These are phyloP conservation scores for Troides oblongomaculatus DNA, from an alignment of 2,888 invertebrate genomes.

Conservation along the genomic window DNA sequence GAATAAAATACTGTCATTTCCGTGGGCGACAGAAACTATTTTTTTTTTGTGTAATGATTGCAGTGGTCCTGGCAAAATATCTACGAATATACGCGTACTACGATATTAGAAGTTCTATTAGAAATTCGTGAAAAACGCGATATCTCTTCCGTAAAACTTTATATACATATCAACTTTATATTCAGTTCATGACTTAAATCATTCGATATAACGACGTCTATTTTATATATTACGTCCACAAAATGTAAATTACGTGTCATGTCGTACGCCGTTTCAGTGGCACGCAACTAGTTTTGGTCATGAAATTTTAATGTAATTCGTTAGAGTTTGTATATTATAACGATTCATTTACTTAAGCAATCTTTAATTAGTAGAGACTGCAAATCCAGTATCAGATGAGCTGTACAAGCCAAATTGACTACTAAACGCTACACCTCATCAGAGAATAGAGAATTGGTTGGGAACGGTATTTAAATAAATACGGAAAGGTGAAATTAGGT, in stretches of 20 bases:
- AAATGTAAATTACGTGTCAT: slow-evolving; percentile 28
- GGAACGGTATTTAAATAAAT: too few species aligned
- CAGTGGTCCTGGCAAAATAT: neutral
- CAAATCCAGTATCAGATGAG: too few species aligned
- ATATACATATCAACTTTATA: slow-evolving; percentile 1
- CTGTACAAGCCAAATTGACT: too few species aligned
- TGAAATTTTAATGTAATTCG: slow-evolving; percentile 18
- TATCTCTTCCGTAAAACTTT: neutral
- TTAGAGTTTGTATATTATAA: neutral
- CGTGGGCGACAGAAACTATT: neutral
- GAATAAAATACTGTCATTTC: neutral
- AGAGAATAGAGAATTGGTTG: too few species aligned
- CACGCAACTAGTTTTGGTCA: slow-evolving; percentile 24
- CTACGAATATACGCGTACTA: neutral
- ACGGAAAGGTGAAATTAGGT: too few species aligned
- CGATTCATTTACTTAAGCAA: too few species aligned
- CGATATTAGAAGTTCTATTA: neutral
- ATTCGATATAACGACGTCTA: slow-evolving; percentile 3
- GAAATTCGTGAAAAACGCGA: neutral
- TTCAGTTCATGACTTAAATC: neutral
- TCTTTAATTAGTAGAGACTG: too few species aligned
- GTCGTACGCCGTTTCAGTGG: slow-evolving; percentile 20
- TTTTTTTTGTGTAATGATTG: neutral
- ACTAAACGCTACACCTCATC: too few species aligned
- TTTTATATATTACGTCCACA: slow-evolving; percentile 16